Evolutionary conservation across 1,140 invertebrate genomes (phyloP), one percentile per base, ranked within the genome.

Genomic region (Drosophila bocqueti): DNA sequence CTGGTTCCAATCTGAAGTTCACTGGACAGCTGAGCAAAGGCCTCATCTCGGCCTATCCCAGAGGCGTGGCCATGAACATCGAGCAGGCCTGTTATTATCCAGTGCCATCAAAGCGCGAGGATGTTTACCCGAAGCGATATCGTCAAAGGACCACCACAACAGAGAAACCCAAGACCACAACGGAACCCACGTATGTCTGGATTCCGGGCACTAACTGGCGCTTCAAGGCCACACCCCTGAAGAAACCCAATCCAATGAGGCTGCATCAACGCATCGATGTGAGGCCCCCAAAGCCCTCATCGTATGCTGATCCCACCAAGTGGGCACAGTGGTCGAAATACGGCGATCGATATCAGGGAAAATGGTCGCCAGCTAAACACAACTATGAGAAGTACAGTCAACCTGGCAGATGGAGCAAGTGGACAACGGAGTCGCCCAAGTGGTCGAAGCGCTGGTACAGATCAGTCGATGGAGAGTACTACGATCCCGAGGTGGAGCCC

Each of bases 81-180:
- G 91, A 92, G 38, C 62, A 79, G 54, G 91, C 91, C 2, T 64
- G 78, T 13, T 92, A 92, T 26, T 92, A 78, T 74, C 91, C 91
- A 3, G 85, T 90, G 31, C 85, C 83, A 1, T n/a, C 80, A 0
- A 81, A 66, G 38, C 80, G 91, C 2, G 71, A 79, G 50, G 91
- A 92, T 73, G 68, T 92, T 2, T 87, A 92, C 46, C 91, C 91
- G 0, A 92, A 91, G 16, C 78, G 85, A 9, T 92, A 83, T 54
- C 76, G 81, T 2, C 71, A 76, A 2, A 69, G 73, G 18, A 92
- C 91, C 0, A 92, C 91, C 10, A 77, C 80, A 2, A 81, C 83
- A 29, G 72, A 65, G 8, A 78, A 66, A 5, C 79, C 91, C 1
- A 68, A 72, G 2, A 73, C 71, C 7, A 72, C 64, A 1, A 90